Conservation (phyloP, 1,140 invertebrate genomes). For the Trichonephila clavata region DNA sequence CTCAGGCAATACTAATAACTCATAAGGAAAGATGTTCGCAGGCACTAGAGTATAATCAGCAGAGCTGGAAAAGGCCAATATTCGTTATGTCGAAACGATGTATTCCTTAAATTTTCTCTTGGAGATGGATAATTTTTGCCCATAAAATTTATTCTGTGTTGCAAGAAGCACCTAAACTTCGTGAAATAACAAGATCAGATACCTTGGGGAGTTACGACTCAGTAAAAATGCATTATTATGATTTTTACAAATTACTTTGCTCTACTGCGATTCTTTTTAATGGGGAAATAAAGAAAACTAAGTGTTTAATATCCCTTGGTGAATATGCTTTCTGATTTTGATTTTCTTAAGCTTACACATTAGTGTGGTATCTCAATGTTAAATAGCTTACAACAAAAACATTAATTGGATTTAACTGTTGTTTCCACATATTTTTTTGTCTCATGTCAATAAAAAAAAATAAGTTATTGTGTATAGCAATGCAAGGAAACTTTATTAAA, state of each 20-base stretch:
- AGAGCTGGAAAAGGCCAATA: background rate
- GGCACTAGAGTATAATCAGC: constrained; percentile 13
- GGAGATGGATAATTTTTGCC: background rate
- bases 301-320: background rate
- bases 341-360: too few relatives aligned
- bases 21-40: background rate
- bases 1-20: constrained; percentile 1
- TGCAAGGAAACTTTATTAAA: too few relatives aligned
- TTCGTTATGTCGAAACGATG: background rate
- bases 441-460: too few relatives aligned
- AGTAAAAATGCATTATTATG: background rate
- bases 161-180: background rate
- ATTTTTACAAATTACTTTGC: background rate
- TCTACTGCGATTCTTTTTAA: background rate
- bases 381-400: too few relatives aligned
- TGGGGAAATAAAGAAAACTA: background rate
- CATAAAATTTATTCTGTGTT: background rate
- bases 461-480: too few relatives aligned
- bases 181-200: background rate
- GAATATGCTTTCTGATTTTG: background rate
- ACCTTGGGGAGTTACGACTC: background rate
- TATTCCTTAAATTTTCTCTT: background rate
- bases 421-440: too few relatives aligned
- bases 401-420: too few relatives aligned
- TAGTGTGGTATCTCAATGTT: too few relatives aligned